A percentile compares a stretch with the other conserved stretches of the same genome.
Conservation (phyloP, 1,140 invertebrate genomes). For the Neomicropteryx cornuta region DNA sequence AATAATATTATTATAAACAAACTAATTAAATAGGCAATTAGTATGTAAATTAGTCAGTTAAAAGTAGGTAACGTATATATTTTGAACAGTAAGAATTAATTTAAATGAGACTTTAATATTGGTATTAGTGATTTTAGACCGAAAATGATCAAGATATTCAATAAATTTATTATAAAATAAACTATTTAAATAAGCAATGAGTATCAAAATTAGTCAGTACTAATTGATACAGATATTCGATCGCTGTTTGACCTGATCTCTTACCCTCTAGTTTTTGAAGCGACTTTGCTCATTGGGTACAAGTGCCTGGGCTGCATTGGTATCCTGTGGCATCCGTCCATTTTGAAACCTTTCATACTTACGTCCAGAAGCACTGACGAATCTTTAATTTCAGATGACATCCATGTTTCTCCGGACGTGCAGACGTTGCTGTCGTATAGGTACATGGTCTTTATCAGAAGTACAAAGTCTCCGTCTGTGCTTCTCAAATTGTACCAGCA, state of each 20-base stretch:
- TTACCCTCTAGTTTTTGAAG: neutral
- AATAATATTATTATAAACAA: neutral
- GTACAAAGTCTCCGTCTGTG: no score
- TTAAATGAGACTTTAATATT: neutral
- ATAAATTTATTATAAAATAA: slow-evolving; percentile 2
- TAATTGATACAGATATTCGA: neutral
- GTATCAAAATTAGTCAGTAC: neutral
- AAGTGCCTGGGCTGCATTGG: neutral
- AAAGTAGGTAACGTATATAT: neutral
- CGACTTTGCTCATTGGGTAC: slow-evolving; percentile 17
- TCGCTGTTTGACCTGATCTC: neutral
- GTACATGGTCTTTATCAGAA: no score
- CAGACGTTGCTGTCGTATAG: no score
- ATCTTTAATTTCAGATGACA: no score
- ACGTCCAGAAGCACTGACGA: no score
- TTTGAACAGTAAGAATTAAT: neutral
- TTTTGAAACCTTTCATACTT: no score
- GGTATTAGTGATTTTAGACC: neutral
- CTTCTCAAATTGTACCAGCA: no score
- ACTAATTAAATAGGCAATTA: neutral
- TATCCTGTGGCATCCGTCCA: no score
- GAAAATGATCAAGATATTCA: neutral
- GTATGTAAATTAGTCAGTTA: neutral
- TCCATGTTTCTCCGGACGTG: no score
- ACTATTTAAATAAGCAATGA: neutral